Evolutionary conservation across 2,113 vertebrate species (phyloP), one percentile per base, ranked within the genome.

Genomic region (Hippocampus comes): DNA sequence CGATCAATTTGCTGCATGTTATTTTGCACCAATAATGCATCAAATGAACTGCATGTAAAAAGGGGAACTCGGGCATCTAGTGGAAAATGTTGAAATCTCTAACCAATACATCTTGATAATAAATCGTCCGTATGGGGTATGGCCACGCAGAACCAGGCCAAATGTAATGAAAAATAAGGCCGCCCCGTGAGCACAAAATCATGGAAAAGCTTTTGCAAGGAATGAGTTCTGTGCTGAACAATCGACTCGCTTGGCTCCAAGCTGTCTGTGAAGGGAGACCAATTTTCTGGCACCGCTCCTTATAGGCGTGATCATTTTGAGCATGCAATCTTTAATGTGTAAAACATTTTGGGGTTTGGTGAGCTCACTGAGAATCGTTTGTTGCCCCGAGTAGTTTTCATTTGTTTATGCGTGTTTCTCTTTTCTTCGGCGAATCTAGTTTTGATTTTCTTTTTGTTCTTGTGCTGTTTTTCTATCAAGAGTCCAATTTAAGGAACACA

Each of bases 171-270:
- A 20, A 7, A 51, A 7, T 7, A 20, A 7, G 49, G 7, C 17
- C 49, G 7, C 18, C 46, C 46, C 14, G 46, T 12, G 14, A 48
- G 46, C 41, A 53, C 15, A 1, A 74, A 34, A 70, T 18, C 53
- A 64, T 60, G 53, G n/a, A 51, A 69, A 49, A 69, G 51, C 67
- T 38, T n/a, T 38, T 72, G 65, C 46, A 60, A 41, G 63, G 34
- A 65, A 48, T 30, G 59, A 46, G 12, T 46, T 74, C 42, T 18
- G 8, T 51, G 2, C 70, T 70, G 76, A 71, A 74, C 64, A 69
- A 21, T 72, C 75, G 67, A 64, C 68, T 74, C 77, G 72, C 42
- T 56, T 17, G 81, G 68, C 81, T 84, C 82, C 82, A 77, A 46
- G 42, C 63, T 70, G 64, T 75, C 82, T 78, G 73, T 70, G 70